A percentile compares a stretch with the other conserved stretches of the same genome.
These are phyloP conservation scores for Rhagoletis zephyria DNA, from an alignment of 1,140 invertebrate species.

Conservation along the genomic window DNA sequence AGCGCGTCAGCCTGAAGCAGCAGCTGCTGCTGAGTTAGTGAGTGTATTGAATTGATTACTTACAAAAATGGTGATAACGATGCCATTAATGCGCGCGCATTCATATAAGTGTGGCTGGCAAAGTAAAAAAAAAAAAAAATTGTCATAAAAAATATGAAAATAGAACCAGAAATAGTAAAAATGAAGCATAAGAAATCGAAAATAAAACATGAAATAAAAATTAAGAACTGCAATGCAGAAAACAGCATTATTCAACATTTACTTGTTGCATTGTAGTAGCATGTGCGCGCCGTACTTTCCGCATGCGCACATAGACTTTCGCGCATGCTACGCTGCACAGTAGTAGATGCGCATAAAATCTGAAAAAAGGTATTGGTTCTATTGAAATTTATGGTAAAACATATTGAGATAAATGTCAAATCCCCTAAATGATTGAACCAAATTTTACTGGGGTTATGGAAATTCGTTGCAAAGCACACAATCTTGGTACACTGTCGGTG, in stretches of 20 bases:
- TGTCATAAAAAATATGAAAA: not conserved
- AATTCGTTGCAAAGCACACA: too few species aligned
- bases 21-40: not conserved
- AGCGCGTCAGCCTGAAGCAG: not conserved
- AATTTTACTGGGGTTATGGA: too few species aligned
- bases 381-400: too few species aligned
- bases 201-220: not conserved
- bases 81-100: conserved; percentile 44
- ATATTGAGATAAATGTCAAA: too few species aligned
- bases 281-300: not conserved
- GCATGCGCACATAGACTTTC: not conserved
- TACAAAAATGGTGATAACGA: conserved; percentile 53
- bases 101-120: conserved; percentile 7
- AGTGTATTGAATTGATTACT: conserved; percentile 48
- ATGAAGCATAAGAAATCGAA: too few species aligned
- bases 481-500: too few species aligned
- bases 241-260: not conserved
- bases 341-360: too few species aligned
- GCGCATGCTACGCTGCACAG: too few species aligned
- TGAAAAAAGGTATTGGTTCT: not conserved
- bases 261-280: not conserved
- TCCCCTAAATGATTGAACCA: too few species aligned
- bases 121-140: not conserved
- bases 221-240: not conserved
- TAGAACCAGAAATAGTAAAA: too few species aligned